Evolutionary conservation across 1,140 invertebrate species (phyloP).

Genomic region (Liolophura sinensis): DNA sequence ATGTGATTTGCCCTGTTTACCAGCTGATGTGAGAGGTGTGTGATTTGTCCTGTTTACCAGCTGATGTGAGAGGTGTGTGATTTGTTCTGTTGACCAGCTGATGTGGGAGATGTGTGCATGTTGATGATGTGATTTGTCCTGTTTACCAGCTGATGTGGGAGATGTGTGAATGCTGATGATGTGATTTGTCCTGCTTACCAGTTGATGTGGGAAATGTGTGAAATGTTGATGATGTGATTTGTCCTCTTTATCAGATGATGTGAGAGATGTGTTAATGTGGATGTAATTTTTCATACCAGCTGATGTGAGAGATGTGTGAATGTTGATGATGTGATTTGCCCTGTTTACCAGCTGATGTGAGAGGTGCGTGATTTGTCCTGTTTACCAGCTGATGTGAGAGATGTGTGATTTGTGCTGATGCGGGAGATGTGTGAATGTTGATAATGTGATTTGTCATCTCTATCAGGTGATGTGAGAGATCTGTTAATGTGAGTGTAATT

Average conservation of each 20-base stretch:
- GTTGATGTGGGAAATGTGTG: slow-evolving; percentile 32
- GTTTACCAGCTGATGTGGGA: slow-evolving; percentile 33
- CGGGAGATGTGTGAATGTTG: background rate
- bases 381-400: slow-evolving; percentile 33
- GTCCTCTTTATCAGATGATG: slow-evolving; percentile 30
- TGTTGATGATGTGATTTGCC: background rate
- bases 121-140: background rate
- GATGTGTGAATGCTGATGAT: slow-evolving; percentile 11
- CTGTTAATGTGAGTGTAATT: background rate
- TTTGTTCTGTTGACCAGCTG: slow-evolving; percentile 24
- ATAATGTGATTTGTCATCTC: background rate
- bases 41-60: no score
- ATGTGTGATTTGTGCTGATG: slow-evolving; percentile 7
- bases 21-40: slow-evolving; percentile 39
- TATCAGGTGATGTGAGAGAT: background rate
- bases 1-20: slow-evolving; percentile 3
- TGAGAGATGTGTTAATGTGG: no score
- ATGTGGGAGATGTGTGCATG: slow-evolving; percentile 25
- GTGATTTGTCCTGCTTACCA: slow-evolving; percentile 15
- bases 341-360: slow-evolving; percentile 31
- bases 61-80: background rate
- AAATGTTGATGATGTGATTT: background rate
- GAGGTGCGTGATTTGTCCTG: slow-evolving; percentile 18
- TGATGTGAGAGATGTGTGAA: background rate
- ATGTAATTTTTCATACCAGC: no score